Percentiles rank a stretch among this genome's conserved stretches.
Evolutionary conservation across 2,888 invertebrate species (phyloP).

Genomic region (Geotrupes spiniger): DNA sequence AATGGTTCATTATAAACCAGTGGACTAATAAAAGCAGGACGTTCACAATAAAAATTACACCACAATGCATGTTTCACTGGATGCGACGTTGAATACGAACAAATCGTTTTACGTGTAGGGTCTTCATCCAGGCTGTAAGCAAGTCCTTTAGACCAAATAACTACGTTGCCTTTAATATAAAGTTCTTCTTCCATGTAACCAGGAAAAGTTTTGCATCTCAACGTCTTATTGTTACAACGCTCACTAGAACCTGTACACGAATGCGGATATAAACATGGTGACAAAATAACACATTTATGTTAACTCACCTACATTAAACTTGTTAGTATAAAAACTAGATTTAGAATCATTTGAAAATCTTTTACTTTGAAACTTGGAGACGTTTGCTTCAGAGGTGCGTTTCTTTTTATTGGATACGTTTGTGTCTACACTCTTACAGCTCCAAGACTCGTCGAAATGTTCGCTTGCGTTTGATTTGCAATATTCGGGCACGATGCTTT

Average conservation of each 20-base stretch:
- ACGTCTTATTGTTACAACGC: constrained; percentile 43
- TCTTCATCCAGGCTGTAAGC: constrained; percentile 55
- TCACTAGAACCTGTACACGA: constrained; percentile 1
- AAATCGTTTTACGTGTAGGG: constrained; percentile 58
- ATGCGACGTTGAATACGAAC: constrained; percentile 79
- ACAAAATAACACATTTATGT: no score
- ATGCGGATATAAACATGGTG: no score
- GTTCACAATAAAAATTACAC: constrained; percentile 62
- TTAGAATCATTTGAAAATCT: constrained; percentile 19
- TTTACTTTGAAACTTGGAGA: constrained; percentile 23
- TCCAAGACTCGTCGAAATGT: constrained; percentile 36
- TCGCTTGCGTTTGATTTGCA: constrained; percentile 29
- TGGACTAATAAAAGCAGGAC: constrained; percentile 53
- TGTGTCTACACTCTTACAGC: constrained; percentile 36
- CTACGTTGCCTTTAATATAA: constrained; percentile 80
- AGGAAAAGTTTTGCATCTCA: constrained; percentile 43
- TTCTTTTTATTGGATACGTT: constrained; percentile 36
- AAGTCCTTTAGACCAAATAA: constrained; percentile 73
- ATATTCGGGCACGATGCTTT: constrained; percentile 1
- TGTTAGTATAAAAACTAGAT: constrained; percentile 17
- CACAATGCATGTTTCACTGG: constrained; percentile 79
- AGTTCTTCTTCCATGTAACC: constrained; percentile 77
- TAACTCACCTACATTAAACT: no score
- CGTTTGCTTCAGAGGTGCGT: constrained; percentile 38
- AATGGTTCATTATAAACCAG: constrained; percentile 27